Percentiles rank a stretch among this genome's conserved stretches.
Conservation (phyloP, 1,140 invertebrate genomes). For the Phthorimaea operculella region DNA sequence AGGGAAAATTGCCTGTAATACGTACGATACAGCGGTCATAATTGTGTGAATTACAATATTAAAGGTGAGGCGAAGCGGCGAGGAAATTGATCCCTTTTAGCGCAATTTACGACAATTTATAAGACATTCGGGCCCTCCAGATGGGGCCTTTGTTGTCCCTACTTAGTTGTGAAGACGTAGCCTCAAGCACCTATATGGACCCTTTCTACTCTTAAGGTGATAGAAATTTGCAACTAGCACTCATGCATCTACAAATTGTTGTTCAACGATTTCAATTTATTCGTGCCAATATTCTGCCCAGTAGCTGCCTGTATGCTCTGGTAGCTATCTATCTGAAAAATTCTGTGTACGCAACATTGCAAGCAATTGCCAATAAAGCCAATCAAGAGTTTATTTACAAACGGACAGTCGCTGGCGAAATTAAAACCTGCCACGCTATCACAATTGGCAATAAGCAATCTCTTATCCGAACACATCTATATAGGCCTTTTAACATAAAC, state of each 20-base stretch:
- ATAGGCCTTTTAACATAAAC: constrained; percentile 64
- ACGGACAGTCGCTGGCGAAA: constrained; percentile 39
- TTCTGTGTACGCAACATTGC: not conserved
- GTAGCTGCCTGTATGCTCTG: not conserved
- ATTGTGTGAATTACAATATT: constrained; percentile 34
- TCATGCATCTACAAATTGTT: not conserved
- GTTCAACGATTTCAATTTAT: not conserved
- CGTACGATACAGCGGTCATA: constrained; percentile 30
- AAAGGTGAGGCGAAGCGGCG: constrained; percentile 17
- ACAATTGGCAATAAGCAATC: constrained; percentile 67
- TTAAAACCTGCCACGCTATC: constrained; percentile 59
- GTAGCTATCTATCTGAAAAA: not conserved
- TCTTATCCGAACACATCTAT: constrained; percentile 65
- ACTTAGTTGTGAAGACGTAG: constrained; percentile 9
- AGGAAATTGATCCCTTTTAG: constrained; percentile 39
- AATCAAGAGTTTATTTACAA: constrained; percentile 54
- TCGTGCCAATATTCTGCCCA: no score
- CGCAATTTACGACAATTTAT: constrained; percentile 34
- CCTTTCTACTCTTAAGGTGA: constrained; percentile 1
- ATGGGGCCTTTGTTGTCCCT: constrained; percentile 12
- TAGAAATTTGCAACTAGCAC: constrained; percentile 1
- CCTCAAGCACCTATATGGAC: not conserved
- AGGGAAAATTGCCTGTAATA: constrained; percentile 45
- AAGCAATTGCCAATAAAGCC: constrained; percentile 22
- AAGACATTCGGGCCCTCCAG: constrained; percentile 12